Evolutionary conservation across 2,888 invertebrate species (phyloP).

Genomic region (Mesorhabditis sp.): DNA sequence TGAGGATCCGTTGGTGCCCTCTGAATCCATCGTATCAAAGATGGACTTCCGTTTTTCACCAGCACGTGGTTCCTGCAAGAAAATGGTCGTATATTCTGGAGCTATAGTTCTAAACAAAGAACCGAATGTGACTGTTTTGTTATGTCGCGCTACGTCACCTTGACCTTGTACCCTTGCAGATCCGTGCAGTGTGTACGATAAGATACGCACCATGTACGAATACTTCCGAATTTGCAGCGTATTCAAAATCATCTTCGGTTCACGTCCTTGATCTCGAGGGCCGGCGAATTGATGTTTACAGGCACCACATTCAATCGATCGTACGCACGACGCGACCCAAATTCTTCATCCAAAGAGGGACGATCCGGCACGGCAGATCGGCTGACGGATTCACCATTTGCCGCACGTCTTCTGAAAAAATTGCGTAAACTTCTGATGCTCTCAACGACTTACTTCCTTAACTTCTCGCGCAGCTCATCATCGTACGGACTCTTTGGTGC

Average conservation of each 20-base stretch:
- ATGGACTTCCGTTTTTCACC: no score
- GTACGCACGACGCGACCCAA: neutral
- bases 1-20: no score
- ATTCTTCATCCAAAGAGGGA: neutral
- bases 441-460: neutral
- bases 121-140: no score
- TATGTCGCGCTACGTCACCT: no score
- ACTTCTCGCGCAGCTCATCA: neutral
- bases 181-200: no score
- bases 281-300: neutral
- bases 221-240: constrained; percentile 4
- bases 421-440: neutral
- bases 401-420: neutral
- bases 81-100: no score
- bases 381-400: neutral
- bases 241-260: neutral
- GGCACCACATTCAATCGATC: neutral
- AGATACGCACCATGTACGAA: constrained; percentile 6
- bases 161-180: no score
- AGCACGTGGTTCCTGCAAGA: no score
- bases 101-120: no score
- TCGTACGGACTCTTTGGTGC: neutral
- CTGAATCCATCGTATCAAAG: no score
- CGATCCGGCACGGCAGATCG: neutral
- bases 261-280: neutral